Conservation (phyloP, 2,113 vertebrate genomes). For the Phycodurus eques region DNA sequence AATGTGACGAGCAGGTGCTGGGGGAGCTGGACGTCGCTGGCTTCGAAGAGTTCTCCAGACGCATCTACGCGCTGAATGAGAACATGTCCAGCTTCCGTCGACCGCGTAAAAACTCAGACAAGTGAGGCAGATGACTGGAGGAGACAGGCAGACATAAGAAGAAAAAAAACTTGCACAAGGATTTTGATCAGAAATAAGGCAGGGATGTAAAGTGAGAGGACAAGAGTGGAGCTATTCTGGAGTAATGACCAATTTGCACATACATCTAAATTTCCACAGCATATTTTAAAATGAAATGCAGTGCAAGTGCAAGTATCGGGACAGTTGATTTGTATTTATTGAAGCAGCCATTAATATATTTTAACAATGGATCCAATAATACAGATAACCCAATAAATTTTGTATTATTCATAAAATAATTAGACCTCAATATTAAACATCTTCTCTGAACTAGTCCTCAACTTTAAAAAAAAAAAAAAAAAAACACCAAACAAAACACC, state of each 20-base stretch:
- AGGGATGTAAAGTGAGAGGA: constrained; percentile 27
- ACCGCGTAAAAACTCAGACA: constrained; percentile 90
- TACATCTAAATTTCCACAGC: constrained; percentile 70
- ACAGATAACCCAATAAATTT: constrained; percentile 3
- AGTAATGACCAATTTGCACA: constrained; percentile 79
- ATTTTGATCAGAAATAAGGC: constrained; percentile 24
- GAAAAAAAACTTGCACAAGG: constrained; percentile 25
- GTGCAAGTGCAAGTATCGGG: constrained; percentile 45
- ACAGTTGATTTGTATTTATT: constrained; percentile 28
- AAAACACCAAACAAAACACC: too few species aligned
- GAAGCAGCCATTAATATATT: constrained; percentile 14
- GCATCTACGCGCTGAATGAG: constrained; percentile 94
- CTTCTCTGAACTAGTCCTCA: neutral
- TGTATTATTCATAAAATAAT: neutral
- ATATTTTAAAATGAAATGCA: constrained; percentile 59
- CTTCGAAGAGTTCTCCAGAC: constrained; percentile 94
- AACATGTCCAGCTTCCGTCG: constrained; percentile 92
- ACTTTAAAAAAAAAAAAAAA: neutral
- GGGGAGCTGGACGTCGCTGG: constrained; percentile 81
- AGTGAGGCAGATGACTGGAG: constrained; percentile 71
- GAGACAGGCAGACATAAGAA: constrained; percentile 5
- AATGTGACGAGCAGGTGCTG: constrained; percentile 94
- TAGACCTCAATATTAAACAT: constrained; percentile 6
- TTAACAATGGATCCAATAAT: constrained; percentile 2
- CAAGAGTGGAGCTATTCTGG: constrained; percentile 41